Evolutionary conservation across 2,888 invertebrate genomes (phyloP), one percentile per base, ranked within the genome.

Genomic region (Nymphalis c-album): DNA sequence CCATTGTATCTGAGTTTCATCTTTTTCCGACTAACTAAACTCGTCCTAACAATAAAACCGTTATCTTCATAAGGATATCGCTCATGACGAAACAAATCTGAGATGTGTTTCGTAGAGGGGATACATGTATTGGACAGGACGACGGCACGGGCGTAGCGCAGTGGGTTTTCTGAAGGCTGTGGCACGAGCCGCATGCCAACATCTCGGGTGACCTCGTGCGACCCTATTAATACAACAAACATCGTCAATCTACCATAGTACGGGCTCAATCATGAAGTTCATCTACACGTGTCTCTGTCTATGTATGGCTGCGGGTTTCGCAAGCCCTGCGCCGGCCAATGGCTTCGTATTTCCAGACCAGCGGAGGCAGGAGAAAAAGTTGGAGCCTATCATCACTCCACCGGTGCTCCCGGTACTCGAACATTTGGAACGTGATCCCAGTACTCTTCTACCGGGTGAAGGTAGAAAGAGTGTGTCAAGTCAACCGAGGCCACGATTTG

Each of bases 91-190:
- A 79, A 76, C 78, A 55, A 40, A 57, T 40, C 40, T 57, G 35
- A 40, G n/a, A 79, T 68, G 74, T 73, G 70, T 72, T 69, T 69
- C 67, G 75, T 77, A 79, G 83, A 83, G 89, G 82, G 90, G 88
- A 85, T 85, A 84, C 82, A 80, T 71, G 78, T 79, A 78, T 76
- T 76, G 78, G 80, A 79, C 89, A 89, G 91, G 91, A 90, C 85
- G 82, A 82, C 80, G 85, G 80, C 83, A 80, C 86, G 71, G 80
- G 79, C 85, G 76, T 77, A 75, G 77, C 85, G 85, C 91, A 91
- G 91, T 91, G 92, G 92, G 87, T 90, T 90, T 91, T 91, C 91
- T 90, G 92, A 92, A 91, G 92, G 92, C 92, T 91, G 90, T 82
- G 88, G 83, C 87, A 86, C 90, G 92, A 82, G 92, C 87, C 91